Conservation (phyloP, 2,888 invertebrate genomes). For the Aproaerema taeniolella region DNA sequence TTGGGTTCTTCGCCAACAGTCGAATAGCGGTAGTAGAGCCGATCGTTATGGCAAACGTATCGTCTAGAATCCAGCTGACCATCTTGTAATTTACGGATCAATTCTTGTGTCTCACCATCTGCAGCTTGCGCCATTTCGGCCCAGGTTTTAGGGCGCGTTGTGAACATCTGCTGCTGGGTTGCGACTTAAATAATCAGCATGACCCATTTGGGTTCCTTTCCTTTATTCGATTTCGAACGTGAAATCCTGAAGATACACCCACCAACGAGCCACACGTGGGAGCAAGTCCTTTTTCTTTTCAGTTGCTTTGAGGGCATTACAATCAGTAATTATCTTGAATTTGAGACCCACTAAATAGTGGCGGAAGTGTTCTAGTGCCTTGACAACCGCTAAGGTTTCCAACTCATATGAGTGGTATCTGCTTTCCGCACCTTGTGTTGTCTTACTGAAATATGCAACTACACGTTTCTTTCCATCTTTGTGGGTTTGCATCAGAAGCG, state of each 20-base stretch:
- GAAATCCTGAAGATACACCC: slow-evolving; percentile 29
- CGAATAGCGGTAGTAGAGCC: slow-evolving; percentile 15
- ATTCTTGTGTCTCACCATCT: slow-evolving; percentile 14
- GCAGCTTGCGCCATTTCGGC: slow-evolving; percentile 18
- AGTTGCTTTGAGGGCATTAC: slow-evolving; percentile 28
- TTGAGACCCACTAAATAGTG: slow-evolving; percentile 15
- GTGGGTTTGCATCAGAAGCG: slow-evolving; percentile 10
- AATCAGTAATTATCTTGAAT: slow-evolving; percentile 31
- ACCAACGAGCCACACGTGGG: slow-evolving; percentile 32
- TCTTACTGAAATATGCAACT: slow-evolving; percentile 20
- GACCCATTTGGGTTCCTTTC: slow-evolving; percentile 15
- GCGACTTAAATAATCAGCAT: slow-evolving; percentile 6
- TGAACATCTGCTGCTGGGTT: slow-evolving; percentile 6
- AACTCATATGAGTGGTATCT: slow-evolving; percentile 21
- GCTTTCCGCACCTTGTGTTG: slow-evolving; percentile 19
- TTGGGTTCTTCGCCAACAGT: slow-evolving; percentile 13
- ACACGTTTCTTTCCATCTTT: slow-evolving; percentile 1
- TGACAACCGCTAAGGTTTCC: slow-evolving; percentile 22
- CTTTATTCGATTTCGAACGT: slow-evolving; percentile 20
- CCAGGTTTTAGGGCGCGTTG: slow-evolving; percentile 17
- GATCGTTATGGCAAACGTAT: slow-evolving; percentile 14
- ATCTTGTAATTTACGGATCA: slow-evolving; percentile 14
- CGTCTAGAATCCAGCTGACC: slow-evolving; percentile 13
- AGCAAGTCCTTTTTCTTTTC: slow-evolving; percentile 28
- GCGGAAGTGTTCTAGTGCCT: slow-evolving; percentile 20